Evolutionary conservation across 2,797 vertebrate species (phyloP).

Genomic region (Austrolebias charrua): DNA sequence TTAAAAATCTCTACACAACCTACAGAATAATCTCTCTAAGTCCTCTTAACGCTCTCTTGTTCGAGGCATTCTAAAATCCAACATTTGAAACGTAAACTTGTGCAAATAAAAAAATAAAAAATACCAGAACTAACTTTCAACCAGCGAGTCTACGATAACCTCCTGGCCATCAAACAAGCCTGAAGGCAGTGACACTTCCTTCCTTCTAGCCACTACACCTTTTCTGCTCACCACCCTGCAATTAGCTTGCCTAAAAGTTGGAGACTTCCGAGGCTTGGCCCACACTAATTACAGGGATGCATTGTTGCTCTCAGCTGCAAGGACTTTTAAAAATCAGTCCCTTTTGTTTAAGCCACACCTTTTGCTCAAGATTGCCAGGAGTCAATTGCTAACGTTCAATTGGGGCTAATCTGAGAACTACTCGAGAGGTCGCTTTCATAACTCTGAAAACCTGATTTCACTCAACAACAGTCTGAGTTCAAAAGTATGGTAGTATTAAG

Average conservation of each 20-base stretch:
- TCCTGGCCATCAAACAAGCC: slow-evolving; percentile 65
- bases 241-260: slow-evolving; percentile 77
- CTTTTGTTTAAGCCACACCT: slow-evolving; percentile 66
- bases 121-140: slow-evolving; percentile 14
- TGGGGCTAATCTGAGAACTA: slow-evolving; percentile 17
- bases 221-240: slow-evolving; percentile 74
- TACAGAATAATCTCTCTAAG: slow-evolving; percentile 39
- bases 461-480: neutral
- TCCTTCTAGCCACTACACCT: slow-evolving; percentile 73
- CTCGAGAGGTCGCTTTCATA: slow-evolving; percentile 15
- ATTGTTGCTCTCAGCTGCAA: slow-evolving; percentile 73
- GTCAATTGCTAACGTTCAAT: slow-evolving; percentile 24
- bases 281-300: slow-evolving; percentile 78
- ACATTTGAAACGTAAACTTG: slow-evolving; percentile 15
- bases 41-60: slow-evolving; percentile 14
- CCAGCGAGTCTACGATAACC: slow-evolving; percentile 15
- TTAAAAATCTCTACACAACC: no score
- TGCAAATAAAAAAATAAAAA: slow-evolving; percentile 23
- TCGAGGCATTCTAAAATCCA: slow-evolving; percentile 21
- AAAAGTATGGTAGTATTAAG: no score
- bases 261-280: slow-evolving; percentile 68
- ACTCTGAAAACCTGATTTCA: neutral
- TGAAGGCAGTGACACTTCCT: slow-evolving; percentile 72
- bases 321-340: slow-evolving; percentile 66
- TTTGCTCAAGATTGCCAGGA: slow-evolving; percentile 34